phyloP scores from a whole-genome alignment of 2,113 vertebrate genomes.

The Apus apus region DNA sequence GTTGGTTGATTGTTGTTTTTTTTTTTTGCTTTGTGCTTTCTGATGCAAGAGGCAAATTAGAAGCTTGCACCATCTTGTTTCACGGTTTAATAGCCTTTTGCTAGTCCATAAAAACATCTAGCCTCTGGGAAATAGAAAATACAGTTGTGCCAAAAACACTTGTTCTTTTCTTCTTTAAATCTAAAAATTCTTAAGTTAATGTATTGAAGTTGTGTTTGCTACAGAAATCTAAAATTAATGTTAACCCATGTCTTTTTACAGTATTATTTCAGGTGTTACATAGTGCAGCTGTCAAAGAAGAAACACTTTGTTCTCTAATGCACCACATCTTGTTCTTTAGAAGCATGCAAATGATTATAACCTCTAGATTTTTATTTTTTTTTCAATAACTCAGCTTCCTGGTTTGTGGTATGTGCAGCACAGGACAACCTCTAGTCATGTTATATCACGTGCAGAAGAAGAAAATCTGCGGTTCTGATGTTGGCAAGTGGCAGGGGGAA shows the following conservation, averaged over 20 bases:
- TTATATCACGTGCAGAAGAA: neutral
- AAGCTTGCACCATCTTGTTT: neutral
- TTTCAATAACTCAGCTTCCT: conserved; percentile 3
- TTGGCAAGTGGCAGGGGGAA: neutral
- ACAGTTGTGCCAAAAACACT: neutral
- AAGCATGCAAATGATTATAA: neutral
- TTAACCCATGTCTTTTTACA: neutral
- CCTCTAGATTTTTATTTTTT: neutral
- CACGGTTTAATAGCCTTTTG: neutral
- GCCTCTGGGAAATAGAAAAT: neutral
- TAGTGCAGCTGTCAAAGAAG: neutral
- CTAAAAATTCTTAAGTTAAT: neutral
- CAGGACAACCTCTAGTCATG: neutral
- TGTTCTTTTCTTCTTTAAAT: neutral
- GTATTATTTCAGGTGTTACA: neutral
- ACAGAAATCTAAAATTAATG: neutral
- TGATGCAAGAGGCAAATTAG: neutral
- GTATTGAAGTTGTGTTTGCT: neutral
- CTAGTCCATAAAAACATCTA: neutral
- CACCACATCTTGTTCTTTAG: neutral
- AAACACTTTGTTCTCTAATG: neutral
- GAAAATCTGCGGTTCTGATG: neutral
- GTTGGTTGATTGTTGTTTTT: neutral
- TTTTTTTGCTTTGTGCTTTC: neutral
- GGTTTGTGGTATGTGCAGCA: neutral